Conservation (phyloP, 1,140 invertebrate species). For the Saccostrea glomerata region DNA sequence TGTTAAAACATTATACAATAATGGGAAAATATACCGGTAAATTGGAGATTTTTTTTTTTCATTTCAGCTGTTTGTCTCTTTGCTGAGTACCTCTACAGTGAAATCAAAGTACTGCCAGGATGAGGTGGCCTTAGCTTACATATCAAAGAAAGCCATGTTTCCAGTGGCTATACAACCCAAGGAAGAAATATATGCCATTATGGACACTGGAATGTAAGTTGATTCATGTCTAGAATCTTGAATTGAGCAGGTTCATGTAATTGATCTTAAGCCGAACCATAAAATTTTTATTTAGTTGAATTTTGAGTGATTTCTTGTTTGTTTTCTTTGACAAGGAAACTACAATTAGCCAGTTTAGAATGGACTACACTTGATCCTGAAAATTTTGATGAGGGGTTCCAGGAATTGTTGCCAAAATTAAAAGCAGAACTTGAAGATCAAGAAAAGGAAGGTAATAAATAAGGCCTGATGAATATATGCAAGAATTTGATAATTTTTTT, state of each 20-base stretch:
- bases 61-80: conserved; percentile 68
- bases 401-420: conserved; percentile 53
- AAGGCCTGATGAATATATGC: too few species aligned
- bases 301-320: not conserved
- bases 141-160: conserved; percentile 72
- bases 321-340: conserved; percentile 59
- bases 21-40: too few species aligned
- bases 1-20: too few species aligned
- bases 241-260: too few species aligned
- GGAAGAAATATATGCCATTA: conserved; percentile 59
- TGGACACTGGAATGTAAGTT: conserved; percentile 73
- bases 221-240: not conserved
- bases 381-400: conserved; percentile 59
- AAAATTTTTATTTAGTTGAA: not conserved
- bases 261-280: not conserved
- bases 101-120: conserved; percentile 72
- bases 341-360: conserved; percentile 66
- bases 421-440: conserved; percentile 50
- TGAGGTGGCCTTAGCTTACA: conserved; percentile 72
- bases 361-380: conserved; percentile 65
- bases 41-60: not conserved
- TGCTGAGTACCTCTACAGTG: conserved; percentile 66
- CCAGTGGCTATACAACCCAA: conserved; percentile 64
- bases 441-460: conserved; percentile 42
- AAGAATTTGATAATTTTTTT: too few species aligned